Evolutionary conservation across 1,140 invertebrate species (phyloP).

Genomic region (Drosophila auraria): DNA sequence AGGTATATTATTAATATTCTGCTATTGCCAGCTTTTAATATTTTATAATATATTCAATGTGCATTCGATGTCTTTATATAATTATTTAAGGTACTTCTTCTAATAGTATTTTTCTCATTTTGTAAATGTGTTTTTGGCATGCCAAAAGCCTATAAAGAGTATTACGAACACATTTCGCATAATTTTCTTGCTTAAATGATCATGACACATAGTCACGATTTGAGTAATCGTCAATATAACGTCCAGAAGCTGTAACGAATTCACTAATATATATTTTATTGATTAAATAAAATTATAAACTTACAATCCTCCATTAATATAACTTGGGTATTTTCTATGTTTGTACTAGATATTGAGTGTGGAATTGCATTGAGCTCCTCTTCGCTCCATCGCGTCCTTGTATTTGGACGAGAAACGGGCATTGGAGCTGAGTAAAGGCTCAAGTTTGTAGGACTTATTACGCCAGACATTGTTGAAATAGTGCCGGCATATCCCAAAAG

Average conservation of each 20-base stretch:
- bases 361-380: slow-evolving; percentile 97
- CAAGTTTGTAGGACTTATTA: slow-evolving; percentile 95
- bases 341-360: slow-evolving; percentile 88
- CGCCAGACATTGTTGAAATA: slow-evolving; percentile 91
- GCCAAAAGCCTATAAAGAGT: slow-evolving; percentile 18
- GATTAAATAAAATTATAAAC: slow-evolving; percentile 25
- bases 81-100: slow-evolving; percentile 18
- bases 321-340: slow-evolving; percentile 88
- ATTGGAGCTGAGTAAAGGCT: slow-evolving; percentile 94
- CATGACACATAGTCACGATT: slow-evolving; percentile 79
- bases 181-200: slow-evolving; percentile 33
- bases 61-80: slow-evolving; percentile 7
- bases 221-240: slow-evolving; percentile 78
- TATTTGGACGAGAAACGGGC: slow-evolving; percentile 88
- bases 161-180: slow-evolving; percentile 4
- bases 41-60: neutral
- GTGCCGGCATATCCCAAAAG: slow-evolving; percentile 95
- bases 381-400: slow-evolving; percentile 93
- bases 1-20: neutral
- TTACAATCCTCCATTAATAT: slow-evolving; percentile 91
- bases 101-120: slow-evolving; percentile 10
- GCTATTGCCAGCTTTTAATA: neutral
- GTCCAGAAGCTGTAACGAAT: slow-evolving; percentile 53
- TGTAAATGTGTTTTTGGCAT: slow-evolving; percentile 15
- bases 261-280: neutral